Evolutionary conservation across 2,888 invertebrate species (phyloP).

Genomic region (Drosophila mimica): DNA sequence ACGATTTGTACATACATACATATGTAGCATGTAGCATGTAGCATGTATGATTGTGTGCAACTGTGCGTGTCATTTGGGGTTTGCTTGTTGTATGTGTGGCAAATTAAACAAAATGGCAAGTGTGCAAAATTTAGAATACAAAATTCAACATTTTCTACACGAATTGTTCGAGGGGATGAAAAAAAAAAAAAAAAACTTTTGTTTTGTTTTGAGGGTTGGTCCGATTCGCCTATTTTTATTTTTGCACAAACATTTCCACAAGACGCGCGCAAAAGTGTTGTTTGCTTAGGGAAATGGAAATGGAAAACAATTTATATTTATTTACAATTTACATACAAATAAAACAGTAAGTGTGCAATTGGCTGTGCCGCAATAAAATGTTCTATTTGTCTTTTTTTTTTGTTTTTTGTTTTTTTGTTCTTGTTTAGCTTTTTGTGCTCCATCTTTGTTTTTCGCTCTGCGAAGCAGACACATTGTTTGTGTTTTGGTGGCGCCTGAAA

Average conservation of each 20-base stretch:
- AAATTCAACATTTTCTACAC: conserved; percentile 17
- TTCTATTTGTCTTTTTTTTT: conserved; percentile 20
- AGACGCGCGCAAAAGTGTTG: conserved; percentile 43
- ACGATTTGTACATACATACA: conserved; percentile 21
- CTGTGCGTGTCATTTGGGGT: conserved; percentile 30
- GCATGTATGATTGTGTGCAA: conserved; percentile 24
- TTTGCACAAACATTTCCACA: conserved; percentile 28
- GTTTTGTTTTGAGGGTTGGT: conserved; percentile 33
- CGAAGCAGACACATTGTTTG: background rate
- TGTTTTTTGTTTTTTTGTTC: conserved; percentile 2
- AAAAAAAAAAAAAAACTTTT: background rate
- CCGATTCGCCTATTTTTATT: conserved; percentile 20
- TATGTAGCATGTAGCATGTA: background rate
- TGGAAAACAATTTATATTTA: conserved; percentile 68
- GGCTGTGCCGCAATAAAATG: conserved; percentile 66
- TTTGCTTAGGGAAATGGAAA: conserved; percentile 69
- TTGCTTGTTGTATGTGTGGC: conserved; percentile 23
- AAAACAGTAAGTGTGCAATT: conserved; percentile 74
- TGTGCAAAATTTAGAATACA: conserved; percentile 65
- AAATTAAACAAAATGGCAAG: conserved; percentile 74
- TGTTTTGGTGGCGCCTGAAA: background rate
- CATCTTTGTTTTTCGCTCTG: conserved; percentile 25
- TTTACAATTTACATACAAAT: conserved; percentile 71
- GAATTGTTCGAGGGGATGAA: conserved; percentile 5
- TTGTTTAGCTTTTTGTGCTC: background rate